Base-by-base conservation (phyloP, 2,888 invertebrate species). In the Lasioglossum villosulum region DNA sequence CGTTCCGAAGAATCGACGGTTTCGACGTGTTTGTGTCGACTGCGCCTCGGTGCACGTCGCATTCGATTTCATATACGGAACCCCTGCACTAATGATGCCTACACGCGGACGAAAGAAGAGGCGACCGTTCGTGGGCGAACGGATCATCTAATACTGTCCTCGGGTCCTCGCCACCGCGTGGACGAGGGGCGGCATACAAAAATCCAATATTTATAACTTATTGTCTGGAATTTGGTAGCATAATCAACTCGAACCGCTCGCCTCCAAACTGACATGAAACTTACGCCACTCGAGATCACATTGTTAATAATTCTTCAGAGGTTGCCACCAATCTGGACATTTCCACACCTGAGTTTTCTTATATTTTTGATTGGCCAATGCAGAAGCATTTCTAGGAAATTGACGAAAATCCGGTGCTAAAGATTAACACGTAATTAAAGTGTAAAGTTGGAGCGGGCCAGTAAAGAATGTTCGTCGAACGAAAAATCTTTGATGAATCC, bases 161-260 rank as follows among this genome's bases (percentile, higher is more conserved):
- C 73, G 76, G 52, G 23, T 56, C 42, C 63, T 63, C 14, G 19
- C 4, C 86, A 86, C 56, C 30, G 76, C 68, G 70, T 63, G 88
- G 23, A 39, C 14, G 80, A 84, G 79, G 89, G 85, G 84, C 86
- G 89, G 84, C 72, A 37, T 71, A 56, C 30, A 42, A 48, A 76
- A 80, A 76, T 93, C 94, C 92, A 95, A 95, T 95, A 95, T 95
- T 94, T 94, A 94, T 94, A 94, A 94, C 93, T 93, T 94, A 94
- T 94, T 94, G 94, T 95, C 91, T 93, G 91, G 91, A 92, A 93
- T 92, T 93, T 92, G 91, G 91, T 63, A 56, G 80, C 78, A 82
- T 76, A 80, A 77, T 83, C 76, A 80, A 68, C 48, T 27, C 66
- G 66, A 37, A 27, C 59, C 37, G 10, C 23, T 59, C 37, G 37